phyloP scores from a whole-genome alignment of 2,113 vertebrate species.

The Dendropsophus ebraccatus region DNA sequence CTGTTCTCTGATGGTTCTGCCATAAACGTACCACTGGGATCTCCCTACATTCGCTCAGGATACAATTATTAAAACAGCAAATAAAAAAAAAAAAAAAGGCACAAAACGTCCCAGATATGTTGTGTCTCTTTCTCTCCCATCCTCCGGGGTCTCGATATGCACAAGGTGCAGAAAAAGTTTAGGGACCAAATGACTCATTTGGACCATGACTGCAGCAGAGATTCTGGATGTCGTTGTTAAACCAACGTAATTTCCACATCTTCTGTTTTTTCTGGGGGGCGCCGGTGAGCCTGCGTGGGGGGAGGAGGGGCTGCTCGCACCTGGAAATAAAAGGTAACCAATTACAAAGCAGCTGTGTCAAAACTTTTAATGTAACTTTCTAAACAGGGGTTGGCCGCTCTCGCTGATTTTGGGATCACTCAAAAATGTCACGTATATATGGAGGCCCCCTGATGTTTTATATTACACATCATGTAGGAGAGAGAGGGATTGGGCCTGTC shows the following conservation, averaged over 20 bases:
- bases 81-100: conserved; percentile 72
- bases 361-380: too few relatives aligned
- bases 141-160: conserved; percentile 74
- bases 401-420: too few relatives aligned
- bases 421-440: too few relatives aligned
- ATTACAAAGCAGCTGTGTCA: neutral
- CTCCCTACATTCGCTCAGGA: conserved; percentile 46
- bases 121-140: conserved; percentile 43
- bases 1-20: neutral
- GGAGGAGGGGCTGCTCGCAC: conserved; percentile 95
- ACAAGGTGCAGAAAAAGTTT: conserved; percentile 75
- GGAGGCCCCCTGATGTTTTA: too few relatives aligned
- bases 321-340: conserved; percentile 70
- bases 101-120: conserved; percentile 65
- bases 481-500: too few relatives aligned
- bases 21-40: neutral
- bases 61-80: conserved; percentile 59
- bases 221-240: conserved; percentile 69
- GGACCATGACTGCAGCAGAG: conserved; percentile 72
- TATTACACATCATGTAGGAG: too few relatives aligned
- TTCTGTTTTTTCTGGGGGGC: conserved; percentile 88
- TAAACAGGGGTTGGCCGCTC: too few relatives aligned
- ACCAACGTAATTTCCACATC: conserved; percentile 98
- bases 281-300: conserved; percentile 87
- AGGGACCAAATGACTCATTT: conserved; percentile 64